A percentile compares a stretch with the other conserved stretches of the same genome.
These are phyloP conservation scores for Andrena cerasifolii DNA, from an alignment of 1,140 invertebrate species.

Conservation along the genomic window DNA sequence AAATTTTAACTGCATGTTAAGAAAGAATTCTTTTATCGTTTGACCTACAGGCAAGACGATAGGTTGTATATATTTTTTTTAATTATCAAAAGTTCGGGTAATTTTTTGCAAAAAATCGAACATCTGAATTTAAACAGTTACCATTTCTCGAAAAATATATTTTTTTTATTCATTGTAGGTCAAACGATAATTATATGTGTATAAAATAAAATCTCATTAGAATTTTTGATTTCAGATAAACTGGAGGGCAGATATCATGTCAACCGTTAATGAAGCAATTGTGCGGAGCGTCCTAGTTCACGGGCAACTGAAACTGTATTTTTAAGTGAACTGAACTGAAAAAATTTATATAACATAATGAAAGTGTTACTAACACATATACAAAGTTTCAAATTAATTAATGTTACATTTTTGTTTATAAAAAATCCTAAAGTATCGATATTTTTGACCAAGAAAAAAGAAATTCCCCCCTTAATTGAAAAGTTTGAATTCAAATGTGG, in stretches of 20 bases:
- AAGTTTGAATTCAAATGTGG: too few species aligned
- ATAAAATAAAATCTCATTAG: background rate
- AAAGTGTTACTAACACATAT: too few species aligned
- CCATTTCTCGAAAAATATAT: background rate
- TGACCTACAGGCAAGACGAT: background rate
- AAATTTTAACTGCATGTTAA: conserved; percentile 24
- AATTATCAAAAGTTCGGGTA: conserved; percentile 1
- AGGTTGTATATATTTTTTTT: background rate
- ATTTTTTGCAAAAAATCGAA: background rate
- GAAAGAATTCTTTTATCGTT: conserved; percentile 1
- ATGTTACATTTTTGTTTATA: background rate
- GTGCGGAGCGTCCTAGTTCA: background rate
- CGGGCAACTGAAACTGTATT: background rate
- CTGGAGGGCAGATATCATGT: background rate
- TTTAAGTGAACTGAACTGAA: background rate
- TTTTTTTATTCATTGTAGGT: background rate
- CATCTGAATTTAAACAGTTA: conserved; percentile 2
- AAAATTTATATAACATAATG: background rate
- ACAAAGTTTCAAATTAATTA: too few species aligned
- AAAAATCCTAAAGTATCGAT: conserved; percentile 2
- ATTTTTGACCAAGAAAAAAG: conserved; percentile 1
- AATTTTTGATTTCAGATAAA: conserved; percentile 8
- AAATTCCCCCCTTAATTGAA: conserved; percentile 2
- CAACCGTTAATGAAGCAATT: conserved; percentile 1
- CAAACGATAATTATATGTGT: background rate